Conservation (phyloP, 2,888 invertebrate species). For the Phytoseiulus persimilis region DNA sequence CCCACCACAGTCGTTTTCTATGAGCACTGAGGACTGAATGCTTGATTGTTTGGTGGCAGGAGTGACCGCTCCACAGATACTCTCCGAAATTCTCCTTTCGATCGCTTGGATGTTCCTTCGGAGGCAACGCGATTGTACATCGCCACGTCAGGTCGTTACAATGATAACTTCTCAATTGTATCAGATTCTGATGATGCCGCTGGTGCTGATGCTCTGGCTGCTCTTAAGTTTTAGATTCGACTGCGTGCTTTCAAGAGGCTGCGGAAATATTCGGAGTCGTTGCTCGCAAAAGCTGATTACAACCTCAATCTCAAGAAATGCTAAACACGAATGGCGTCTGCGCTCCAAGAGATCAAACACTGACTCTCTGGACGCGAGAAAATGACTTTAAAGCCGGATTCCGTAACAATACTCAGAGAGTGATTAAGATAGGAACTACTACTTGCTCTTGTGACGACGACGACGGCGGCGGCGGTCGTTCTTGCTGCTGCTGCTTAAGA, state of each 20-base stretch:
- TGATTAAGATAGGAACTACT: neutral
- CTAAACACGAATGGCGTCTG: neutral
- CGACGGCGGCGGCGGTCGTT: neutral
- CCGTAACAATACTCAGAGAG: neutral
- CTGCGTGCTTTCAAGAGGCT: too few species aligned
- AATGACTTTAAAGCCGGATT: conserved; percentile 13
- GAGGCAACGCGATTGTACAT: neutral
- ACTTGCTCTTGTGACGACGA: neutral
- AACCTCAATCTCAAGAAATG: neutral
- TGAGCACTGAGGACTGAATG: too few species aligned
- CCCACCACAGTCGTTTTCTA: too few species aligned
- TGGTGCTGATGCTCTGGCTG: too few species aligned
- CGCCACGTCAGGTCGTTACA: neutral
- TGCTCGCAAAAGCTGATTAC: neutral
- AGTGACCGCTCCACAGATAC: too few species aligned
- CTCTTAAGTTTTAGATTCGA: too few species aligned
- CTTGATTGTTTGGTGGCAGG: too few species aligned
- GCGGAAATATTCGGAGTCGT: neutral
- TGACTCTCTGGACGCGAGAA: neutral
- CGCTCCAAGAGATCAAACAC: neutral
- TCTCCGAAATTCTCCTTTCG: neutral
- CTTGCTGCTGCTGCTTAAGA: neutral
- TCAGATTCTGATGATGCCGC: neutral
- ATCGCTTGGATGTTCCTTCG: neutral
- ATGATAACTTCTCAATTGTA: neutral